Percentiles rank a stretch among this genome's conserved stretches.
These are phyloP conservation scores for Lemur catta DNA, from an alignment of 2,797 vertebrate genomes.

Conservation along the genomic window DNA sequence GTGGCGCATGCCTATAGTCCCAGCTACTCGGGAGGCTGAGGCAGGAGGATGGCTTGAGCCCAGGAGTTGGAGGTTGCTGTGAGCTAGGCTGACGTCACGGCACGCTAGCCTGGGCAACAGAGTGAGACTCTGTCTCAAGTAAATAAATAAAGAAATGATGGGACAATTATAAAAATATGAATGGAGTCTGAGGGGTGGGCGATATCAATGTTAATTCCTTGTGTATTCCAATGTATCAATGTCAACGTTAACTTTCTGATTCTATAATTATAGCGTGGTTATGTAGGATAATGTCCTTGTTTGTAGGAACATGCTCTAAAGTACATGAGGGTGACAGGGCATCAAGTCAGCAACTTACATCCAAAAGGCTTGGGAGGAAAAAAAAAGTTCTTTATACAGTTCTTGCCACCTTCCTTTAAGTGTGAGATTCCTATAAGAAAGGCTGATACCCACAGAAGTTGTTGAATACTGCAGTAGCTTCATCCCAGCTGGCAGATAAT, in stretches of 20 bases:
- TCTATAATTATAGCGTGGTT: neutral
- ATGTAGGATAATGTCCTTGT: neutral
- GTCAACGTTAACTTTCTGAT: neutral
- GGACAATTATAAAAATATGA: neutral
- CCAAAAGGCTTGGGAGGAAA: neutral
- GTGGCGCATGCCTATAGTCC: too few relatives aligned
- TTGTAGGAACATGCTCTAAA: neutral
- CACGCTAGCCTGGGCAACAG: too few relatives aligned
- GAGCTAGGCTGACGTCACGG: fast-evolving
- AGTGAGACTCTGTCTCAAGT: too few relatives aligned
- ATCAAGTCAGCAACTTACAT: neutral
- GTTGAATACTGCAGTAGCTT: neutral
- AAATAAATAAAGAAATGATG: neutral
- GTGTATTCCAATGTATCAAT: neutral
- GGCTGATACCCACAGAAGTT: neutral
- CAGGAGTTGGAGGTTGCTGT: too few relatives aligned
- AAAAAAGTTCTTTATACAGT: neutral
- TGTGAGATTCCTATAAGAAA: neutral
- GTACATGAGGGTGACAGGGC: too few relatives aligned
- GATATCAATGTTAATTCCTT: neutral
- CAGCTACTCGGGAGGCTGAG: too few relatives aligned
- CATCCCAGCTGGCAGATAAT: neutral
- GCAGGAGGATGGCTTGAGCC: too few relatives aligned
- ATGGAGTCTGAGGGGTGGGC: fast-evolving
- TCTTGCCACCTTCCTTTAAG: neutral